Base-by-base conservation (phyloP, 2,113 vertebrate species). In the Copsychus sechellarum region DNA sequence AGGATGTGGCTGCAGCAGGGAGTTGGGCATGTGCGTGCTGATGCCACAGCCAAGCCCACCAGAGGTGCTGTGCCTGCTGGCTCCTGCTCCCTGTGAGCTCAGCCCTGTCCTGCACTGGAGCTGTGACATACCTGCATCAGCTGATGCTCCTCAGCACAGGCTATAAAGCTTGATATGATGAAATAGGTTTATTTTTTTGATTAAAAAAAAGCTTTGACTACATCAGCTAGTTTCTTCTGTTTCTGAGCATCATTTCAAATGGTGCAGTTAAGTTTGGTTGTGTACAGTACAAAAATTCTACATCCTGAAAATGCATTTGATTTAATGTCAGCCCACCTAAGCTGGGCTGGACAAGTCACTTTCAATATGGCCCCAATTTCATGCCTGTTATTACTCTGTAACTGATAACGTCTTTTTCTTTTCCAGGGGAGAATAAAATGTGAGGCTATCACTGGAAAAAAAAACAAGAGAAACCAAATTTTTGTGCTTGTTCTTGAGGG, bases 231-330 rank as follows among this genome's bases (percentile, higher is more conserved):
- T 89, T 95, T 93, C 38, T 73, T 85, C 29, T 5, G 4, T 76
- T 91, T 93, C 82, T 91, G 51, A 73, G 45, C 67, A 71, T 80
- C 12, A 11, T 69, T 58, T 76, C 81, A 89, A 88, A 50, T 51
- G 36, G 22, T 74, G 57, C 82, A 86, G 67, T 90, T 86, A 88
- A 88, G 60, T 94, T 82, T 6, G 73, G 62, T 81, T 91, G 40
- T 88, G 54, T 95, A 80, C 51, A 47, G 38, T 88, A 61, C 54
- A 84, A 51, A 89, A 84, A 67, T 56, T 87, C 72, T 81, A 56
- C 93, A 69, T 60, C 14, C 16, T 69, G 40, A 61, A 87, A 81
- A 84, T 86, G 20, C 14, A 56, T 78, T 81, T 3, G 7, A 70
- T 94, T 88, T 90, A 86, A 72, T 80, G 42, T 76, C 48, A 80